A percentile compares a stretch with the other conserved stretches of the same genome.
phyloP scores from a whole-genome alignment of 2,113 vertebrate species.

The Gobio gobio region DNA sequence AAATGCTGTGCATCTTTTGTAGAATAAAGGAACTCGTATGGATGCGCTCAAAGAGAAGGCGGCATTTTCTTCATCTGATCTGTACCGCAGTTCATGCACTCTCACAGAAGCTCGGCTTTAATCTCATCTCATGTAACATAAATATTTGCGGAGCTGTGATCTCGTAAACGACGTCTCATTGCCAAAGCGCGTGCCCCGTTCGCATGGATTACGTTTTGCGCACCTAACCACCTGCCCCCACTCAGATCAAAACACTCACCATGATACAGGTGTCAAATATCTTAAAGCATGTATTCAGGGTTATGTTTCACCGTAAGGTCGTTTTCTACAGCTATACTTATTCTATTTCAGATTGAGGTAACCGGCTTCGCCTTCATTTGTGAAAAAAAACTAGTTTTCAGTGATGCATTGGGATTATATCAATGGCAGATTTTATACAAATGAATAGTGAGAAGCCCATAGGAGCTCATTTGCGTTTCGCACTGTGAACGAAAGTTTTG shows the following conservation, averaged over 20 bases:
- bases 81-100: conserved; percentile 58
- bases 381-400: neutral
- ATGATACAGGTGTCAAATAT: conserved; percentile 49
- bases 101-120: conserved; percentile 61
- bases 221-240: conserved; percentile 51
- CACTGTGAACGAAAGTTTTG: conserved; percentile 8
- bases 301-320: conserved; percentile 21
- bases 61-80: conserved; percentile 57
- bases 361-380: neutral
- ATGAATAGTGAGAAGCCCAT: conserved; percentile 11
- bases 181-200: conserved; percentile 39
- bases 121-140: conserved; percentile 59
- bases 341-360: neutral
- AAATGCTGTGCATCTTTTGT: conserved; percentile 55
- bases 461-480: conserved; percentile 3
- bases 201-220: conserved; percentile 38
- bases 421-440: neutral
- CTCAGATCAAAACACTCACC: conserved; percentile 54
- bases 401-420: neutral
- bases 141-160: conserved; percentile 69
- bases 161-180: conserved; percentile 56
- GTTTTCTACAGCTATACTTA: conserved; percentile 2
- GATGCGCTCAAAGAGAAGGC: conserved; percentile 54
- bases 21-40: conserved; percentile 56
- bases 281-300: conserved; percentile 44